Evolutionary conservation across 2,797 vertebrate species (phyloP).

Genomic region (Cheirogaleus major): DNA sequence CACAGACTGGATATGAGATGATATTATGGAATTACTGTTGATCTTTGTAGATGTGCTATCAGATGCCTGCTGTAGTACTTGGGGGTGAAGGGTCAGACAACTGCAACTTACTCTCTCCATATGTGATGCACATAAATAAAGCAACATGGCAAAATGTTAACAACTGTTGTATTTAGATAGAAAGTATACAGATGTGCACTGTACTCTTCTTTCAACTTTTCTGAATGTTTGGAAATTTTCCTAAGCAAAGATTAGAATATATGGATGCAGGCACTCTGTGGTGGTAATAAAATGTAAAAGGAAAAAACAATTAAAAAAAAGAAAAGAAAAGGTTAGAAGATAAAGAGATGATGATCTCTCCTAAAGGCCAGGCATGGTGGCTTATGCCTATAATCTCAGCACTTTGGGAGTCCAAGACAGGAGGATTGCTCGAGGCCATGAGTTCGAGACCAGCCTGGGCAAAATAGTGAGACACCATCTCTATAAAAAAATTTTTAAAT

Average conservation of each 20-base stretch:
- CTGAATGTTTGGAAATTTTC: background rate
- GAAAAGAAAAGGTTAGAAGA: background rate
- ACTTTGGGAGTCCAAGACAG: background rate
- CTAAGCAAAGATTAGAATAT: background rate
- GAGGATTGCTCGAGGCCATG: too few relatives aligned
- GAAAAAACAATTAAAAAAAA: background rate
- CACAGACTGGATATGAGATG: background rate
- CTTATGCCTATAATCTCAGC: background rate
- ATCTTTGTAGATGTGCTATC: background rate
- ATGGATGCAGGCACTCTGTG: background rate
- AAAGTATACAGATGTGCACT: background rate
- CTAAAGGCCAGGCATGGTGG: background rate
- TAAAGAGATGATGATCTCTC: background rate
- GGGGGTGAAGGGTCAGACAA: background rate
- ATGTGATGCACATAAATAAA: background rate
- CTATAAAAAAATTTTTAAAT: background rate
- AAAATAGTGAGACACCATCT: background rate
- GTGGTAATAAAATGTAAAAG: too few relatives aligned
- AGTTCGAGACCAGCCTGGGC: background rate
- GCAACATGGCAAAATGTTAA: background rate
- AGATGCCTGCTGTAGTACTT: background rate
- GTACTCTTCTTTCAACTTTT: background rate
- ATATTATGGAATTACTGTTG: background rate
- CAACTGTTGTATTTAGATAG: background rate
- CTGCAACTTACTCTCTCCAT: background rate